phyloP scores from a whole-genome alignment of 2,113 vertebrate genomes.

The Sceloporus tristichus region DNA sequence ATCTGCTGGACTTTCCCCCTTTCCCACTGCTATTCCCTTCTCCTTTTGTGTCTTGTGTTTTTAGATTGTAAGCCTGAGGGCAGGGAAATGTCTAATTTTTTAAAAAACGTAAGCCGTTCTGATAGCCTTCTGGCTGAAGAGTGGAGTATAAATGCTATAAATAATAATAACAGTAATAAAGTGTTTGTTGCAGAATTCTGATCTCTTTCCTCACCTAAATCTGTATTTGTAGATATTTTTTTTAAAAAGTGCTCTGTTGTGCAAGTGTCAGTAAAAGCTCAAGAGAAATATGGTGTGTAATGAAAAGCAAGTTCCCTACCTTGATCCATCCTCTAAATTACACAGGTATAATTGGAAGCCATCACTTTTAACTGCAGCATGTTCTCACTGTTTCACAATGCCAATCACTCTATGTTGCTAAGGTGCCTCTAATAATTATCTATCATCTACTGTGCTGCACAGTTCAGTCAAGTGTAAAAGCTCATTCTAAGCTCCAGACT shows the following conservation, averaged over 20 bases:
- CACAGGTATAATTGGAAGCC: conserved; percentile 63
- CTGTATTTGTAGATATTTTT: neutral
- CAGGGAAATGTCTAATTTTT: too few species aligned
- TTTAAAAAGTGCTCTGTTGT: conserved; percentile 20
- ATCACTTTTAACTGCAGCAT: conserved; percentile 60
- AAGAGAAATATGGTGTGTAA: conserved; percentile 33
- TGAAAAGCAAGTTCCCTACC: conserved; percentile 27
- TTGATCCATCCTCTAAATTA: conserved; percentile 52
- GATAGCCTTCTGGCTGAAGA: too few species aligned
- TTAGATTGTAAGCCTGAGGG: too few species aligned
- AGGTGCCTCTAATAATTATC: conserved; percentile 69
- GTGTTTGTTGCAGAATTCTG: accelerated
- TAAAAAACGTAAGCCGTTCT: too few species aligned
- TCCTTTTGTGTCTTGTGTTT: too few species aligned
- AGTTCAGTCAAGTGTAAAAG: conserved; percentile 69
- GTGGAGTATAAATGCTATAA: too few species aligned
- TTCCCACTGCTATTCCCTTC: too few species aligned
- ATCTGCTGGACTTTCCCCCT: too few species aligned
- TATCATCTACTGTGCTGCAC: conserved; percentile 60
- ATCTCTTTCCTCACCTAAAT: neutral
- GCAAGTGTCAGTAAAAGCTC: conserved; percentile 32
- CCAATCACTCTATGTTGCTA: conserved; percentile 69
- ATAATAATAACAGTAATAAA: too few species aligned
- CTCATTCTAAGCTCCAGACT: conserved; percentile 64
- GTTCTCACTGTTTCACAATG: conserved; percentile 64